Percentiles rank a stretch among this genome's conserved stretches.
phyloP scores from a whole-genome alignment of 2,797 vertebrate species.

The Chelon labrosus region DNA sequence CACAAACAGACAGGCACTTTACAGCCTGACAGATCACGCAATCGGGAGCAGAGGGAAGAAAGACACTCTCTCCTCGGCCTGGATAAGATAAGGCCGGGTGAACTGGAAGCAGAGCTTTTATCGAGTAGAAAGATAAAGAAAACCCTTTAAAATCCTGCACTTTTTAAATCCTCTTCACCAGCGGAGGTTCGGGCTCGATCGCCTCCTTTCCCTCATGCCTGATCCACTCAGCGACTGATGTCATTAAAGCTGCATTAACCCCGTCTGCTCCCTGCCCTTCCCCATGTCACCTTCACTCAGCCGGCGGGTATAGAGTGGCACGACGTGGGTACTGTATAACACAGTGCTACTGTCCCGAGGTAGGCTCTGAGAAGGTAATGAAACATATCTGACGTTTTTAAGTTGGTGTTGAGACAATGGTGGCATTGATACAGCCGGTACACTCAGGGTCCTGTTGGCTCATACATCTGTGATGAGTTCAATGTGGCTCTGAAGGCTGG shows the following conservation, averaged over 20 bases:
- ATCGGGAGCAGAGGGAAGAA: conserved; percentile 36
- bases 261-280: conserved; percentile 45
- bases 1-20: conserved; percentile 55
- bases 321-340: conserved; percentile 43
- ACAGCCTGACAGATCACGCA: conserved; percentile 29
- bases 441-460: conserved; percentile 15
- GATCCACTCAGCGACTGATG: conserved; percentile 46
- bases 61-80: conserved; percentile 1
- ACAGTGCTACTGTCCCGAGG: conserved; percentile 54
- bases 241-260: conserved; percentile 66
- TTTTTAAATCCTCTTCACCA: conserved; percentile 32
- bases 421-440: conserved; percentile 49
- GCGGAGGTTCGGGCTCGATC: conserved; percentile 26
- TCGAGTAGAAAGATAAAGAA: conserved; percentile 20
- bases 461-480: conserved; percentile 54
- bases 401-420: conserved; percentile 57
- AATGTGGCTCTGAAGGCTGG: conserved; percentile 17
- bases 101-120: conserved; percentile 27
- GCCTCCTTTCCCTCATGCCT: conserved; percentile 26
- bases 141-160: conserved; percentile 15
- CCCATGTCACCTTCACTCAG: conserved; percentile 37
- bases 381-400: conserved; percentile 59
- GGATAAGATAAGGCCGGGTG: conserved; percentile 33
- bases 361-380: conserved; percentile 47
- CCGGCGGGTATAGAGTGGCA: conserved; percentile 29